Evolutionary conservation across 1,140 invertebrate genomes (phyloP), one percentile per base, ranked within the genome.

Genomic region (Stegodyphus dumicola): DNA sequence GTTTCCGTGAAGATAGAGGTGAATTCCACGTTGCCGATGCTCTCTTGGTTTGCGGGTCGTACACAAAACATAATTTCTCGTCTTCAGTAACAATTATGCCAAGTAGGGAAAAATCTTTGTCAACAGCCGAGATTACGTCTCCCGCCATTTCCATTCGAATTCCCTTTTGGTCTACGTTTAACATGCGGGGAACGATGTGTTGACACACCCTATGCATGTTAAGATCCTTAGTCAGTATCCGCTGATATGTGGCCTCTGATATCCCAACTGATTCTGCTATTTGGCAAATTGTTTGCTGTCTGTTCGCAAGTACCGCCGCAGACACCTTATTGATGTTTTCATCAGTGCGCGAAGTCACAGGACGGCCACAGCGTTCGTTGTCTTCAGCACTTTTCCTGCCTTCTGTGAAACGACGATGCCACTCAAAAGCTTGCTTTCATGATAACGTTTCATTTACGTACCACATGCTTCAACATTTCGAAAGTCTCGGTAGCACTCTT

Each of bases 11-110:
- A 7, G 81, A 85, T 6, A 9, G 10, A 7, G 53, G 53, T 17
- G 54, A 64, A 49, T 84, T 76, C 70, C 81, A 84, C 15, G 7
- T 15, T 53, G 5, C 15, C 6, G 69, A 74, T 60, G 52, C 51
- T 49, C 18, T 7, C 56, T 73, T 76, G 48, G 54, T 64, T 64
- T 69, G 71, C n/a, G 53, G 56, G 64, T 85, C 2, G 56, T 85
- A 76, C 81, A 75, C 2, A 53, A 66, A 85, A 85, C 71, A 85
- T 73, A 71, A 76, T 67, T 17, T 76, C 33, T 85, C 71, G 17
- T 56, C 54, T 56, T 13, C 54, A 56, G 54, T 56, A 56, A 56
- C 54, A 56, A 56, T 56, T 56, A 7, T 56, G 54, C 54, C 13
- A 56, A 56, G 54, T 56, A 56, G 54, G 54, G n/a, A 56, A 56